Percentiles rank a stretch among this genome's conserved stretches.
Conservation (phyloP, 2,888 invertebrate species). For the Eupithecia subfuscata region DNA sequence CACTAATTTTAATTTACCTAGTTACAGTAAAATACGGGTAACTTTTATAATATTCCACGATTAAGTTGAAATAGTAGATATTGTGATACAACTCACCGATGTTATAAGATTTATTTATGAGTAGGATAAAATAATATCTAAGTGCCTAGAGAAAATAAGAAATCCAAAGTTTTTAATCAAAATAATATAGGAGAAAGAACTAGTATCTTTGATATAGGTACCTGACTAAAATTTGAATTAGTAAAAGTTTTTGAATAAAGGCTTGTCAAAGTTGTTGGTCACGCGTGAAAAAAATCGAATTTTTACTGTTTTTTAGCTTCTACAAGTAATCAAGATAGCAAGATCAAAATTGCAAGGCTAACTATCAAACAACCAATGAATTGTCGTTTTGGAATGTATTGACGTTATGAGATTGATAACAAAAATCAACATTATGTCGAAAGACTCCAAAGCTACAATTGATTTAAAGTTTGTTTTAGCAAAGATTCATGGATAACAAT, state of each 20-base stretch:
- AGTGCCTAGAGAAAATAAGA: background rate
- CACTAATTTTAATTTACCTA: constrained; percentile 3
- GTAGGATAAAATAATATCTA: constrained; percentile 17
- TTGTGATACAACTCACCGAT: constrained; percentile 49
- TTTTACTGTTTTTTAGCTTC: too few relatives aligned
- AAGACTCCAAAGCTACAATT: too few relatives aligned
- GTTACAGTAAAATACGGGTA: constrained; percentile 42
- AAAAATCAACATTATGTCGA: too few relatives aligned
- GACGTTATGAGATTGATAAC: too few relatives aligned
- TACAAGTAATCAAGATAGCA: too few relatives aligned
- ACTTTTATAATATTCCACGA: constrained; percentile 35
- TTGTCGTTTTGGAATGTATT: too few relatives aligned
- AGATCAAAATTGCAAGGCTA: too few relatives aligned
- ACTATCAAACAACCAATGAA: too few relatives aligned
- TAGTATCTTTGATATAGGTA: background rate
- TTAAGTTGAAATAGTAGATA: constrained; percentile 35
- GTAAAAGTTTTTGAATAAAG: background rate
- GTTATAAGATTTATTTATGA: constrained; percentile 32
- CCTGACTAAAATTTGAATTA: background rate
- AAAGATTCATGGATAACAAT: too few relatives aligned
- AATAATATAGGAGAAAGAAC: background rate
- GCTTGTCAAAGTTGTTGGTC: background rate
- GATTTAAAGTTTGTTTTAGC: too few relatives aligned
- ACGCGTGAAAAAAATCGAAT: too few relatives aligned
- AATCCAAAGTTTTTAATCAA: constrained; percentile 24